Base-by-base conservation (phyloP, 2,888 invertebrate genomes). In the Yponomeuta evonymella region DNA sequence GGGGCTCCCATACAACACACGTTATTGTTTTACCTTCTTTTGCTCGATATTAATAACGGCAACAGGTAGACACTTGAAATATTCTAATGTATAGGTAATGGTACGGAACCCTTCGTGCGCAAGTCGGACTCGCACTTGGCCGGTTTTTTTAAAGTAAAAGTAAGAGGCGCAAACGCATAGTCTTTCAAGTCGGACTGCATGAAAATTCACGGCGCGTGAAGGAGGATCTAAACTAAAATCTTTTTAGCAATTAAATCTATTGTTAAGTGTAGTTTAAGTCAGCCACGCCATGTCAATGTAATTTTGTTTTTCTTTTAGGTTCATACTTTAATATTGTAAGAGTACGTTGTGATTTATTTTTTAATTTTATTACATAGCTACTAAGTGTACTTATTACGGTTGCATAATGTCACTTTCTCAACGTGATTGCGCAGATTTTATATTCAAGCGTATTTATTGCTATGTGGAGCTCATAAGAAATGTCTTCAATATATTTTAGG, bases 281-380 rank as follows among this genome's bases (percentile, higher is more conserved):
- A 90, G 87, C 86, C 87, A 89, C 87, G 89, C 91, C 92, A 91
- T 91, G 84, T 88, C 86, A 86, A 58, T 58, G 51, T 85, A 79
- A 81, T 75, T 83, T 79, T 81, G 76, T 80, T 81, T 58, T 58
- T 83, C 82, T 81, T 76, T 80, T 71, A 58, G 70, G 67, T 69
- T 70, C 9, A 6, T 69, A 70, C 23, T 62, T 75, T 75, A 78
- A 76, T 77, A 75, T 74, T 77, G 77, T 76, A 76, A 79, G 78
- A 76, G 79, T 75, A 70, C 77, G 79, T 83, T 83, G 85, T 83
- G 84, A 85, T 79, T 73, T 78, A 76, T 72, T 73, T 78, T 76
- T 58, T 58, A 58, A 58, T 58, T 15, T 58, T 58, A 58, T 58
- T 58, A 58, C 43, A 3, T 43, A 43, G 8, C 43, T 43, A 43